phyloP scores from a whole-genome alignment of 2,113 vertebrate species.

The Crotalus helleri region DNA sequence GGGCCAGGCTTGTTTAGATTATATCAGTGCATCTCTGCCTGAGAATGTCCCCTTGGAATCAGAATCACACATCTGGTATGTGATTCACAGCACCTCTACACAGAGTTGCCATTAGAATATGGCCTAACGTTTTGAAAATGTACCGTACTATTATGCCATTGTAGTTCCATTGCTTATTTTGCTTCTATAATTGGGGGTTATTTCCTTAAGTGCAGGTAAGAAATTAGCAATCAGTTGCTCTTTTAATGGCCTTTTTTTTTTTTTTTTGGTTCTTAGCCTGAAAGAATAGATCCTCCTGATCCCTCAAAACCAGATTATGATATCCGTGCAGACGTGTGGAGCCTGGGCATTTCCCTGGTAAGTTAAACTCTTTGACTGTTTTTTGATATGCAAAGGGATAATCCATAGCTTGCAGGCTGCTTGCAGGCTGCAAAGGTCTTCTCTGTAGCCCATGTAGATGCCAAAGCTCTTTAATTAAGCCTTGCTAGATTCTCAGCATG shows the following conservation, averaged over 20 bases:
- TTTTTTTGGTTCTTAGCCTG: constrained; percentile 74
- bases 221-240: not conserved
- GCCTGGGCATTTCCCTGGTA: constrained; percentile 92
- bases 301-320: constrained; percentile 94
- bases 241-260: not conserved
- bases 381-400: not conserved
- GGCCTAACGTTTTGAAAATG: not conserved
- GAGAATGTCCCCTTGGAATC: not conserved
- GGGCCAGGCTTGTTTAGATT: not conserved
- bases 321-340: constrained; percentile 94
- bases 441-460: not conserved
- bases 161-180: not conserved
- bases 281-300: constrained; percentile 93
- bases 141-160: not conserved
- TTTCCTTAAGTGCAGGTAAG: not conserved
- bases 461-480: not conserved
- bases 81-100: not conserved
- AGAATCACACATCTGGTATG: not conserved
- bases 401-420: not conserved
- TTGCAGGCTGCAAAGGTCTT: not conserved
- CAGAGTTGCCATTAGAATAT: not conserved
- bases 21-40: not conserved
- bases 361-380: not conserved
- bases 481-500: not conserved
- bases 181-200: not conserved